A percentile compares a stretch with the other conserved stretches of the same genome.
Conservation (phyloP, 1,140 invertebrate species). For the Mylabris phalerata region DNA sequence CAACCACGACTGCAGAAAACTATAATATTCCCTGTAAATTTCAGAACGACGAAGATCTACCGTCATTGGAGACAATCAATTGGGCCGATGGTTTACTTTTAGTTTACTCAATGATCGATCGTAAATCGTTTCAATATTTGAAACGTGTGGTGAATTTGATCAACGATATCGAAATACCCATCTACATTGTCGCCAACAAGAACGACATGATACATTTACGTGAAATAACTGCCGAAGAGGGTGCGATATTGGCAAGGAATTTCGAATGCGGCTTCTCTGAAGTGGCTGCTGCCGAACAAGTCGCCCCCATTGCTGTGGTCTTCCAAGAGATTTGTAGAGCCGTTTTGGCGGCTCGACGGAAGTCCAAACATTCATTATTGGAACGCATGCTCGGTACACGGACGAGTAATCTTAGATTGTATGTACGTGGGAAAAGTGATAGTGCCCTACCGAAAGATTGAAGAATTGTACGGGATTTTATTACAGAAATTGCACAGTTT, state of each 20-base stretch:
- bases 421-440: conserved; percentile 78
- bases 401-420: conserved; percentile 58
- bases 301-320: conserved; percentile 68
- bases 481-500: too few species aligned
- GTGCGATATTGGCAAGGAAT: conserved; percentile 80
- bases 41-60: conserved; percentile 62
- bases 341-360: conserved; percentile 64
- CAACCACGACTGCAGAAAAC: not conserved
- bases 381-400: conserved; percentile 71
- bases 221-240: conserved; percentile 82
- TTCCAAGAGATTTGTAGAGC: conserved; percentile 76
- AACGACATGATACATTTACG: conserved; percentile 86
- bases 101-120: conserved; percentile 87
- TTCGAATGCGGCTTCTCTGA: conserved; percentile 83
- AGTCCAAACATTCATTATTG: conserved; percentile 76
- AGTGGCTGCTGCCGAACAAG: conserved; percentile 83
- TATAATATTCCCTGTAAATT: conserved; percentile 20
- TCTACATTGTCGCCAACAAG: conserved; percentile 82
- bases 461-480: conserved; percentile 21
- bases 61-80: conserved; percentile 66
- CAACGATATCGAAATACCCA: conserved; percentile 62
- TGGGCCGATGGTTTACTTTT: conserved; percentile 86
- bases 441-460: conserved; percentile 75
- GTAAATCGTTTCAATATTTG: conserved; percentile 78
- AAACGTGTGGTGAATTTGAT: conserved; percentile 65